Conservation (phyloP, 2,113 vertebrate species). For the Dolichallabes microphthalmus region DNA sequence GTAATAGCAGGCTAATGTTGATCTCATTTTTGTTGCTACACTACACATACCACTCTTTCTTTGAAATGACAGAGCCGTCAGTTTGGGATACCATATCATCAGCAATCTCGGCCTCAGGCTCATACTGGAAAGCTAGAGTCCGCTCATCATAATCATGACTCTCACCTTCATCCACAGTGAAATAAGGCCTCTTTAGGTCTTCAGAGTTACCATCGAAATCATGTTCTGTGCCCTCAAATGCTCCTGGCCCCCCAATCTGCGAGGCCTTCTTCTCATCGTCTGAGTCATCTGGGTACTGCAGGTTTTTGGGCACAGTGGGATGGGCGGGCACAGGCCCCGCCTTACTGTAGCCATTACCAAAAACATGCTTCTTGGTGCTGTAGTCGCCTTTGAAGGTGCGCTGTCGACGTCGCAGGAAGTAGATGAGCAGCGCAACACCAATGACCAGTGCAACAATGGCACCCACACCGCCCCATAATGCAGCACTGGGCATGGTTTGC, state of each 20-base stretch:
- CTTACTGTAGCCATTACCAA: constrained; percentile 96
- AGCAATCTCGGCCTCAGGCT: constrained; percentile 88
- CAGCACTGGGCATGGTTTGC: constrained; percentile 74
- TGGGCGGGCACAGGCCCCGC: constrained; percentile 82
- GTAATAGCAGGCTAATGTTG: constrained; percentile 55
- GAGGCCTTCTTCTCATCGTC: constrained; percentile 95
- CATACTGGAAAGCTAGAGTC: constrained; percentile 96
- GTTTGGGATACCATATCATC: constrained; percentile 99
- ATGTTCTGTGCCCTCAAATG: constrained; percentile 74
- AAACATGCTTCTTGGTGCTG: constrained; percentile 98
- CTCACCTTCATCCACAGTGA: constrained; percentile 93
- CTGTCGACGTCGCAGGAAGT: constrained; percentile 88
- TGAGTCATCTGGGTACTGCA: constrained; percentile 92
- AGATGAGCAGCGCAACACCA: constrained; percentile 81
- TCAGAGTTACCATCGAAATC: constrained; percentile 83
- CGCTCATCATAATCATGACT: constrained; percentile 85
- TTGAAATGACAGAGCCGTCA: constrained; percentile 98
- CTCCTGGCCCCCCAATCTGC: constrained; percentile 76
- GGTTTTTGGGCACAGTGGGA: constrained; percentile 87
- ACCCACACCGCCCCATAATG: constrained; percentile 88
- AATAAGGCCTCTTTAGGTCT: constrained; percentile 95
- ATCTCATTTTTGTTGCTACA: constrained; percentile 53
- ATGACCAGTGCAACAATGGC: constrained; percentile 82
- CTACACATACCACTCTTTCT: constrained; percentile 99
- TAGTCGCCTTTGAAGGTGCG: constrained; percentile 99